Evolutionary conservation across 2,797 vertebrate species (phyloP).

Genomic region (Sebastes variabilis): DNA sequence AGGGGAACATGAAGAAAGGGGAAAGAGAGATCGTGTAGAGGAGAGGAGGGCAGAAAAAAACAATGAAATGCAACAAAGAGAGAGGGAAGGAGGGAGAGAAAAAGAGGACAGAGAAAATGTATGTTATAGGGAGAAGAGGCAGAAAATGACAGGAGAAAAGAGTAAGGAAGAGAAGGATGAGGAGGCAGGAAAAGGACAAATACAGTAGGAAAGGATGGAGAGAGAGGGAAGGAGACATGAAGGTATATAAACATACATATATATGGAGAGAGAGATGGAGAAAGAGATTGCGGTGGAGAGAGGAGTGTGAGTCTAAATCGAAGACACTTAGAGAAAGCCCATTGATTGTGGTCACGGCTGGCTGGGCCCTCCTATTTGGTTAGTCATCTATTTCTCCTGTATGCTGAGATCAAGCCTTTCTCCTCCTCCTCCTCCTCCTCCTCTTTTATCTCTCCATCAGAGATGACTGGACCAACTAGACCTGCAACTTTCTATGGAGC

Average conservation of each 20-base stretch:
- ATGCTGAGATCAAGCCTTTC: conserved; percentile 83
- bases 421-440: conserved; percentile 43
- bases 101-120: not conserved
- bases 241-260: conserved; percentile 1
- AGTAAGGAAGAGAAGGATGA: not conserved
- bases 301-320: conserved; percentile 75
- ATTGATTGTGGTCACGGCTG: conserved; percentile 87
- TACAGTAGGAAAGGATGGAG: not conserved
- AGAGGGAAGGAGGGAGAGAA: not conserved
- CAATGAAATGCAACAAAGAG: not conserved
- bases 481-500: conserved; percentile 58
- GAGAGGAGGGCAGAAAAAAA: not conserved
- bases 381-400: conserved; percentile 87
- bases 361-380: conserved; percentile 85
- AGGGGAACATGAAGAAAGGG: not conserved
- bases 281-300: conserved; percentile 31
- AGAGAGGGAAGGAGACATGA: not conserved
- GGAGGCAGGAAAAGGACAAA: not conserved
- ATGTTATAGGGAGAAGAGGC: not conserved
- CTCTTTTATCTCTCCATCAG: conserved; percentile 72
- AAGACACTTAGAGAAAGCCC: conserved; percentile 85
- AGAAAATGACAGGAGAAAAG: not conserved
- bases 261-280: not conserved
- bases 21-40: not conserved
- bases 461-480: conserved; percentile 60